Evolutionary conservation across 2,888 invertebrate species (phyloP).

Genomic region (Ferrisia virgata): DNA sequence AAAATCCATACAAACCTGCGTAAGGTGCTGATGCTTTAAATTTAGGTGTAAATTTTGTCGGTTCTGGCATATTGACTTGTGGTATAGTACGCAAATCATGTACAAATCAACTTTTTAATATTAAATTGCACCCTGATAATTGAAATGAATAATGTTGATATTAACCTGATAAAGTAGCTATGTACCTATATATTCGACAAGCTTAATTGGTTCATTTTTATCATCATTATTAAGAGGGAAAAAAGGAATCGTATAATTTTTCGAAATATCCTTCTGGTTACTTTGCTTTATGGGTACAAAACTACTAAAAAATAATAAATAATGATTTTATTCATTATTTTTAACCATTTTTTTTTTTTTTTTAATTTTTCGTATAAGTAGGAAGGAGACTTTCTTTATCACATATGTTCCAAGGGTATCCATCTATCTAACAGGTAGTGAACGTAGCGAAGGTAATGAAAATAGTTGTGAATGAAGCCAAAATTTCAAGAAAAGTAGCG

Average conservation of each 20-base stretch:
- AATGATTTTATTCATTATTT: too few species aligned
- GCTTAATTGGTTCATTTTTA: not conserved
- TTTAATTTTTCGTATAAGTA: too few species aligned
- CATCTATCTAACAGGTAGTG: too few species aligned
- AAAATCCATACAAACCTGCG: constrained; percentile 16
- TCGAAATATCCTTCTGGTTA: too few species aligned
- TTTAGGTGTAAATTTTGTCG: constrained; percentile 38
- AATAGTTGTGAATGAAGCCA: too few species aligned
- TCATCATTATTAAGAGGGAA: not conserved
- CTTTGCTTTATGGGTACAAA: too few species aligned
- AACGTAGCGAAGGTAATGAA: too few species aligned
- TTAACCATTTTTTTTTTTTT: too few species aligned
- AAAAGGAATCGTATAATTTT: not conserved
- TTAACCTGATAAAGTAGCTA: not conserved
- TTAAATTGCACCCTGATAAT: not conserved
- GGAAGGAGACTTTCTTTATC: too few species aligned
- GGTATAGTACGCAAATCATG: not conserved
- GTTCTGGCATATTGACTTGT: constrained; percentile 27
- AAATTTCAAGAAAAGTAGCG: too few species aligned
- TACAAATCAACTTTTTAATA: not conserved
- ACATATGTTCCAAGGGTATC: too few species aligned
- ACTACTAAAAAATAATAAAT: too few species aligned
- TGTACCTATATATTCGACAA: not conserved
- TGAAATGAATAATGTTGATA: not conserved
- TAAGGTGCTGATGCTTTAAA: constrained; percentile 39